Evolutionary conservation across 2,888 invertebrate species (phyloP), one percentile per base, ranked within the genome.

Genomic region (Drosophila meridionalis): DNA sequence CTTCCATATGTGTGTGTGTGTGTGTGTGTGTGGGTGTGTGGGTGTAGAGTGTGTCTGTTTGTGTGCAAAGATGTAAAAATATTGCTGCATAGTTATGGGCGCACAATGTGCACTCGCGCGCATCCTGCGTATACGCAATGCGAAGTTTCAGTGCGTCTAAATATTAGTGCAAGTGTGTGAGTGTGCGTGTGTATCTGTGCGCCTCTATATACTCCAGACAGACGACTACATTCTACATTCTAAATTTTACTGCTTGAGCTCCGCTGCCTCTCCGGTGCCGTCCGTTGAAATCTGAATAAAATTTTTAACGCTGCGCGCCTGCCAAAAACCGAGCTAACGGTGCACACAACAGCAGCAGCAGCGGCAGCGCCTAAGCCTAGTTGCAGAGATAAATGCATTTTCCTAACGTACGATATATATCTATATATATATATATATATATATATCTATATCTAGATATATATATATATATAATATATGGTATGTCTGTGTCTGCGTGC

Each of bases 371-470:
- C 69, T 55, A 67, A 69, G 45, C 32, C 52, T 43, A 30, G 52
- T 69, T 69, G 68, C 68, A 78, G 88, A 91, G 85, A 84, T 90
- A 91, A 90, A 90, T 88, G 87, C 87, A 87, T 90, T 90, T 90
- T 88, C 89, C 78, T 81, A 90, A 83, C 80, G 80, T 73, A 65
- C 72, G 60, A 68, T 76, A 90, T 34, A 90, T 34, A 61, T 61
- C 43, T 34, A 26, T 32, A 52, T 42, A 30, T 53, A 90, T 34
- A 61, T 61, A 50, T 34, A 26, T 32, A 52, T 42, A 30, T 53
- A 6, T 38, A 32, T 30, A 50, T 40, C 50, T 26, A 52, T 36
- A 40, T 32, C 34, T 45, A 32, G 56, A 36, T 63, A 59, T 65
- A 56, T 64, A 52, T 62, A 26, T 63, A 36, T 42, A 36, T 48